phyloP scores from a whole-genome alignment of 2,113 vertebrate species.

The Phalacrocorax brasilianus region DNA sequence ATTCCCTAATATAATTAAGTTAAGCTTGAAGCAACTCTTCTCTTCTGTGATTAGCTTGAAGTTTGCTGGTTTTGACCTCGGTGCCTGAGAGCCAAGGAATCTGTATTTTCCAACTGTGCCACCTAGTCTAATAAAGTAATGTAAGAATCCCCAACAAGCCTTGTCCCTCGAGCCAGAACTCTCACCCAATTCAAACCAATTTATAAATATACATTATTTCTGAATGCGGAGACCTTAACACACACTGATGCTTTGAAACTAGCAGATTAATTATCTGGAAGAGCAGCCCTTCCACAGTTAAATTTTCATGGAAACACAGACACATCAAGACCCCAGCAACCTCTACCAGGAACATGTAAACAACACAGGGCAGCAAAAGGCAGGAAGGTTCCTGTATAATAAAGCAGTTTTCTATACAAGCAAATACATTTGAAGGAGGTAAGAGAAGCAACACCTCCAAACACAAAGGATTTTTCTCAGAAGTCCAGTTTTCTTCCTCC shows the following conservation, averaged over 20 bases:
- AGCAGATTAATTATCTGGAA: neutral
- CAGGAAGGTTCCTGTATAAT: neutral
- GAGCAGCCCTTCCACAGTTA: neutral
- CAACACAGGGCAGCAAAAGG: neutral
- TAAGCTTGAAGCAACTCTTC: constrained; percentile 20
- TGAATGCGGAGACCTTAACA: neutral
- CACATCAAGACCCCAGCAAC: neutral
- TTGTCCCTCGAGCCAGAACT: neutral
- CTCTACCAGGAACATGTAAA: neutral
- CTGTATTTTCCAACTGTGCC: neutral
- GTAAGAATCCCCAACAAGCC: neutral
- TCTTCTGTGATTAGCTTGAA: constrained; percentile 12
- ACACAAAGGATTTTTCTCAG: neutral
- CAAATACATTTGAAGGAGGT: neutral
- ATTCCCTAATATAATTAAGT: constrained; percentile 43
- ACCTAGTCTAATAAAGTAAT: neutral
- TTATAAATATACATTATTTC: neutral
- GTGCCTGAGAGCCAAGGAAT: neutral
- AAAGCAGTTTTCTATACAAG: neutral
- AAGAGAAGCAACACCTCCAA: neutral
- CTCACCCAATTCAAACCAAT: neutral
- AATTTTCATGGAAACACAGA: neutral
- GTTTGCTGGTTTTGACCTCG: constrained; percentile 6
- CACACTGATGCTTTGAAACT: neutral
- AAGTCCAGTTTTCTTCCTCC: neutral